phyloP scores from a whole-genome alignment of 1,140 invertebrate genomes.

The Drosophila ananassae region DNA sequence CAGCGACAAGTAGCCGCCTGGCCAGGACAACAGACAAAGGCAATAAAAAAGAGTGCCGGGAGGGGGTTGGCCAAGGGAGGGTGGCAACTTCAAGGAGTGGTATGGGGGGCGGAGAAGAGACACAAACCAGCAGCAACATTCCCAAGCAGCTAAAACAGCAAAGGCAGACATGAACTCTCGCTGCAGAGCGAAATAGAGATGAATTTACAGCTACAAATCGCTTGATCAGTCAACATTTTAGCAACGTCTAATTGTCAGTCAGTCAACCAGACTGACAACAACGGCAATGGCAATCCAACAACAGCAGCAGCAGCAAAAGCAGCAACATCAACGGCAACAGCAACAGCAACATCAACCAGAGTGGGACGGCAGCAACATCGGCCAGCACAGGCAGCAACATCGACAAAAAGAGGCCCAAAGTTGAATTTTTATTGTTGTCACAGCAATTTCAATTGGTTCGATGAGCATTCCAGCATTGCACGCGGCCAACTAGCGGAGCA shows the following conservation, averaged over 20 bases:
- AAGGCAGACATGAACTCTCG: slow-evolving; percentile 61
- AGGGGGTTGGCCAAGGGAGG: not conserved
- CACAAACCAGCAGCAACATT: slow-evolving; percentile 26
- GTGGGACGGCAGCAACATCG: slow-evolving; percentile 11
- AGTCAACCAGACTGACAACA: slow-evolving; percentile 58
- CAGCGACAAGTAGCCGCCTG: slow-evolving; percentile 80
- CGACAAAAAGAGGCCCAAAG: slow-evolving; percentile 75
- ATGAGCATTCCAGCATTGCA: slow-evolving; percentile 83
- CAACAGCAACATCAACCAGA: not conserved
- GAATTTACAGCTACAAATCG: slow-evolving; percentile 84
- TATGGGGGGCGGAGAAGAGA: not conserved
- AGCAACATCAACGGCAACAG: not conserved
- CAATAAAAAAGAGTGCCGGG: slow-evolving; percentile 40
- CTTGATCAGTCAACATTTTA: slow-evolving; percentile 83
- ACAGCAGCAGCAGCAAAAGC: slow-evolving; percentile 9
- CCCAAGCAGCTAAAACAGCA: slow-evolving; percentile 26
- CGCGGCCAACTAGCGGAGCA: slow-evolving; percentile 68
- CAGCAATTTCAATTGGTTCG: slow-evolving; percentile 84
- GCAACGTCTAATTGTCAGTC: slow-evolving; percentile 82
- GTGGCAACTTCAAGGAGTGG: not conserved
- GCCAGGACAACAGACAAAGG: slow-evolving; percentile 44
- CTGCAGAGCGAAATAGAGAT: slow-evolving; percentile 76
- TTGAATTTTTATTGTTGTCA: slow-evolving; percentile 84
- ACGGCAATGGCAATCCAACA: slow-evolving; percentile 17
- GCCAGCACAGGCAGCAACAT: slow-evolving; percentile 11